Evolutionary conservation across 1,140 invertebrate genomes (phyloP).

Genomic region (Euglossa dilemma): DNA sequence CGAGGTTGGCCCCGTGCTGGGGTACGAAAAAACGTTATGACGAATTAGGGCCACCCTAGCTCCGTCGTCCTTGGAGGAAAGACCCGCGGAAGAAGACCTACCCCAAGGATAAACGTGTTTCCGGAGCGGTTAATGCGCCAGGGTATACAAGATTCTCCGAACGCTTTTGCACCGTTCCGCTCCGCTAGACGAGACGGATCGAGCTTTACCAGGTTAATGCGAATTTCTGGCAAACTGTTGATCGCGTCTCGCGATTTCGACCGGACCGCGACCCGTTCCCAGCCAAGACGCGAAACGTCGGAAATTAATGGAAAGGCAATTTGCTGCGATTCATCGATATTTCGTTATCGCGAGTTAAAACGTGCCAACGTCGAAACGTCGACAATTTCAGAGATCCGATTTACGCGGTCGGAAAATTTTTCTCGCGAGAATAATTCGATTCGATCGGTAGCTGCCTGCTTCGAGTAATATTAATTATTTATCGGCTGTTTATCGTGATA

Average conservation of each 20-base stretch:
- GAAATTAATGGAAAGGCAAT: too few relatives aligned
- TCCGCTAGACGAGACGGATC: not conserved
- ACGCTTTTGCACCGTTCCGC: not conserved
- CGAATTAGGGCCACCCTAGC: conserved; percentile 73
- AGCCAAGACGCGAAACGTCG: rapidly evolving
- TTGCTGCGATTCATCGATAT: too few relatives aligned
- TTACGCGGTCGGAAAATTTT: too few relatives aligned
- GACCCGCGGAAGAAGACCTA: conserved; percentile 66
- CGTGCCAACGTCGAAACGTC: too few relatives aligned
- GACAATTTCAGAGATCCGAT: too few relatives aligned
- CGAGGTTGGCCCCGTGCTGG: conserved; percentile 46
- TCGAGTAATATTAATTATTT: not conserved
- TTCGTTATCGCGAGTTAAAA: too few relatives aligned
- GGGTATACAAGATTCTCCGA: conserved; percentile 39
- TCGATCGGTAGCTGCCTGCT: not conserved
- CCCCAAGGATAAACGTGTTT: conserved; percentile 74
- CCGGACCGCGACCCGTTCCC: too few relatives aligned
- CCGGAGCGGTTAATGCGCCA: conserved; percentile 66
- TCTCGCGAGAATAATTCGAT: not conserved
- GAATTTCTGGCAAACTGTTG: not conserved
- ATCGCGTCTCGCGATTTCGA: not conserved
- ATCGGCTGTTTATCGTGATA: not conserved
- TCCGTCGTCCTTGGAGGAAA: conserved; percentile 56
- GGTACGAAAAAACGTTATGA: conserved; percentile 71
- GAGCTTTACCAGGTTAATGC: not conserved